Percentiles rank a stretch among this genome's conserved stretches.
These are phyloP conservation scores for Acromyrmex echinatior DNA, from an alignment of 1,140 invertebrate species.

Conservation along the genomic window DNA sequence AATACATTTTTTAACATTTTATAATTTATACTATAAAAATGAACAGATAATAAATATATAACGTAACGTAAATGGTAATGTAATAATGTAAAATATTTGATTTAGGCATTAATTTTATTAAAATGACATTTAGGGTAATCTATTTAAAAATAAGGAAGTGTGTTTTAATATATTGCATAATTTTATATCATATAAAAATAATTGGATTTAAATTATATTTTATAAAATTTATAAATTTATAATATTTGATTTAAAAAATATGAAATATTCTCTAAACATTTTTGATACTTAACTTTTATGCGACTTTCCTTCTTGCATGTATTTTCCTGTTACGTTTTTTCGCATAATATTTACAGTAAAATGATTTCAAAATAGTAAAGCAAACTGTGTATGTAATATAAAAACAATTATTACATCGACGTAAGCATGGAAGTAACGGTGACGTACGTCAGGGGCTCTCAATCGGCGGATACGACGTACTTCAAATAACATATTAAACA, in stretches of 20 bases:
- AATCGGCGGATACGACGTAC: constrained; percentile 73
- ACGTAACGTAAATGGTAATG: no score
- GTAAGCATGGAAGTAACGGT: constrained; percentile 77
- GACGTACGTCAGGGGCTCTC: constrained; percentile 81
- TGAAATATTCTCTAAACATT: not conserved
- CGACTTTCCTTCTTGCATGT: not conserved
- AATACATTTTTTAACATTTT: constrained; percentile 1
- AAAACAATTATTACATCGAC: constrained; percentile 55
- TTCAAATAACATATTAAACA: not conserved
- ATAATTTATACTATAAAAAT: not conserved
- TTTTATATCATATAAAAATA: not conserved
- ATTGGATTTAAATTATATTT: not conserved
- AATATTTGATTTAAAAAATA: not conserved
- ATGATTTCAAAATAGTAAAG: not conserved
- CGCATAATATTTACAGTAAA: constrained; percentile 5
- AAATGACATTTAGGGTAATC: not conserved
- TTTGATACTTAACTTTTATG: not conserved
- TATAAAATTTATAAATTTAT: not conserved
- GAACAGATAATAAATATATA: not conserved
- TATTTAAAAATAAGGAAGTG: not conserved
- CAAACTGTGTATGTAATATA: constrained; percentile 43
- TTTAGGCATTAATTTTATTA: not conserved
- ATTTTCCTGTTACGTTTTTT: not conserved
- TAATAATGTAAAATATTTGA: not conserved
- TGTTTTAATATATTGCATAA: not conserved